phyloP scores from a whole-genome alignment of 2,797 vertebrate genomes.

The Leucoraja ocellata region DNA sequence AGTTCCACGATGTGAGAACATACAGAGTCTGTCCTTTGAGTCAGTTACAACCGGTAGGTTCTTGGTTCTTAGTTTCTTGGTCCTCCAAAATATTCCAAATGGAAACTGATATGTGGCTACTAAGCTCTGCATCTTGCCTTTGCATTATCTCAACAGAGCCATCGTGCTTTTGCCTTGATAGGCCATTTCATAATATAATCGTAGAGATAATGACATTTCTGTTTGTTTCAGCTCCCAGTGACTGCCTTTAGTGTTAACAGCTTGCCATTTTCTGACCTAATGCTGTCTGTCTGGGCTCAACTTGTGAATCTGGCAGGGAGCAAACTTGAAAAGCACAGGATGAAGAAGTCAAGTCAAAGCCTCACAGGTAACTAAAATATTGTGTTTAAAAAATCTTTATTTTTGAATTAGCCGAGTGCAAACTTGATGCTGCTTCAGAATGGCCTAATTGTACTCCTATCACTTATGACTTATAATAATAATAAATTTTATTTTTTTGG shows the following conservation, averaged over 20 bases:
- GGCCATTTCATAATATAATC: background rate
- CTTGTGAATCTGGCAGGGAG: conserved; percentile 91
- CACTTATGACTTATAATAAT: no score
- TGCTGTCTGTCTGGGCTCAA: conserved; percentile 90
- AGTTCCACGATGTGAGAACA: conserved; percentile 85
- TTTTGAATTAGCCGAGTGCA: background rate
- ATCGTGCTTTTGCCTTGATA: background rate
- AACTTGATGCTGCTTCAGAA: background rate
- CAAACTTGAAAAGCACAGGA: conserved; percentile 84
- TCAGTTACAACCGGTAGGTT: conserved; percentile 83
- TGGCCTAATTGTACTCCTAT: no score
- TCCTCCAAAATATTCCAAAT: no score
- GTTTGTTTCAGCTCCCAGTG: conserved; percentile 67
- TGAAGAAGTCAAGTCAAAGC: conserved; percentile 79
- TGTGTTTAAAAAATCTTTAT: background rate
- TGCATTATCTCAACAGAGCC: background rate
- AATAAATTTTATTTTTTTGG: no score
- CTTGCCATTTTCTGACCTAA: conserved; percentile 86
- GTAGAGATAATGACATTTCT: background rate
- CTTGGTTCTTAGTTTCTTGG: no score
- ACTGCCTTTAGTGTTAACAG: conserved; percentile 83
- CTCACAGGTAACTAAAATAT: conserved; percentile 66
- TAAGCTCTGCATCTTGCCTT: background rate
- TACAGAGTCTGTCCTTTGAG: conserved; percentile 81
- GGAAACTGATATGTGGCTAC: background rate